Evolutionary conservation across 2,888 invertebrate genomes (phyloP), one percentile per base, ranked within the genome.

Genomic region (Lepidonotus clava): DNA sequence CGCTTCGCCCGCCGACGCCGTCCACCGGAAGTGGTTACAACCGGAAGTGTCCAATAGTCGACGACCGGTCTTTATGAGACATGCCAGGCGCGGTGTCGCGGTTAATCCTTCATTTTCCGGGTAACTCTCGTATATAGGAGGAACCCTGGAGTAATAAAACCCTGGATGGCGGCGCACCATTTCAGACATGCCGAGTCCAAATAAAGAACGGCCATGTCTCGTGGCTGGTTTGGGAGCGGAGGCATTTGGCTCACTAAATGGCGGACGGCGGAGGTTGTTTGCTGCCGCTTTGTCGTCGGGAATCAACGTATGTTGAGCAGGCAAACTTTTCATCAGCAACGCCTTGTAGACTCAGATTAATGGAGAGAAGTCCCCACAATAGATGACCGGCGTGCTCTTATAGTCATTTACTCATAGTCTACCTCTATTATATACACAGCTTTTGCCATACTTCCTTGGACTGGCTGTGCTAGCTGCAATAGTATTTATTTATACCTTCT

Each of bases 31-130:
- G 61, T 28, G 28, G 61, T 32, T 28, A 61, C 61, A 61, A 61
- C 61, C 61, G 61, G 61, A 61, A 61, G 61, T 28, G 61, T 24
- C 61, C 24, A 61, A 61, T 61, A 61, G 61, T 28, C 61, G 61
- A 61, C 61, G 61, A 61, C 28, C 28, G 61, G n/a, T 24, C 61
- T 61, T 61, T 61, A 61, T 61, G 61, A 24, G 61, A 28, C 28
- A 24, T 61, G 61, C 61, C 61, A 61, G 4, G 61, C 61, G 61
- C 28, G 61, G n/a, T 11, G 61, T 2, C 5, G 24, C 24, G 61
- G 61, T 61, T 61, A 61, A 61, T 61, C 61, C 28, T 32, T 61
- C 61, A 61, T 61, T 61, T 32, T n/a, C n/a, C n/a, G n/a, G n/a
- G n/a, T n/a, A n/a, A n/a, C n/a, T n/a, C n/a, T n/a, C n/a, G n/a